Conservation (phyloP, 2,113 vertebrate species). For the Trichomycterus rosablanca region DNA sequence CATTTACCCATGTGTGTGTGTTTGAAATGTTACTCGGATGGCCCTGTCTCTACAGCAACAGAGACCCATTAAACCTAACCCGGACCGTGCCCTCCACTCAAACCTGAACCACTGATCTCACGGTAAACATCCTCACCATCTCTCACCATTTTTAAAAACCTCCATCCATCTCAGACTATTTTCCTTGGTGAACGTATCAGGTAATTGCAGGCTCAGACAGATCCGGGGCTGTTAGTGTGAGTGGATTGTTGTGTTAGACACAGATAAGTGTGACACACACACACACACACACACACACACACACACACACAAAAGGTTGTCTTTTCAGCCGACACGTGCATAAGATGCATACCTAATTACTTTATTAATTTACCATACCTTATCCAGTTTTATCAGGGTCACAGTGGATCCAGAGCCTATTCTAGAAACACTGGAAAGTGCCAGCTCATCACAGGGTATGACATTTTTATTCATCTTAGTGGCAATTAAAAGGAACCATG, state of each 20-base stretch:
- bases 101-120: slow-evolving; percentile 44
- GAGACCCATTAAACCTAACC: slow-evolving; percentile 45
- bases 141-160: no score
- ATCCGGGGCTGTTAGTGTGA: slow-evolving; percentile 1
- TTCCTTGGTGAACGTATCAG: slow-evolving; percentile 9
- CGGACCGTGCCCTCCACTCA: slow-evolving; percentile 56
- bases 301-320: neutral
- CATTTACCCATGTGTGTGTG: slow-evolving; percentile 18
- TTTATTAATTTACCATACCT: no score
- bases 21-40: slow-evolving; percentile 44
- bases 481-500: no score
- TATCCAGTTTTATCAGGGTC: no score
- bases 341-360: no score
- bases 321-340: no score
- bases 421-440: no score
- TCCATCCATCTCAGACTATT: slow-evolving; percentile 9
- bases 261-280: neutral
- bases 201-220: slow-evolving; percentile 13
- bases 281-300: neutral
- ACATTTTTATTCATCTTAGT: no score
- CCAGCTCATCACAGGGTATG: no score
- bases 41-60: slow-evolving; percentile 30
- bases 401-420: no score
- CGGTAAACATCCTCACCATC: slow-evolving; percentile 15
- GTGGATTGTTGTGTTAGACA: neutral